phyloP scores from a whole-genome alignment of 2,797 vertebrate genomes.

The Pangasius krempfi region DNA sequence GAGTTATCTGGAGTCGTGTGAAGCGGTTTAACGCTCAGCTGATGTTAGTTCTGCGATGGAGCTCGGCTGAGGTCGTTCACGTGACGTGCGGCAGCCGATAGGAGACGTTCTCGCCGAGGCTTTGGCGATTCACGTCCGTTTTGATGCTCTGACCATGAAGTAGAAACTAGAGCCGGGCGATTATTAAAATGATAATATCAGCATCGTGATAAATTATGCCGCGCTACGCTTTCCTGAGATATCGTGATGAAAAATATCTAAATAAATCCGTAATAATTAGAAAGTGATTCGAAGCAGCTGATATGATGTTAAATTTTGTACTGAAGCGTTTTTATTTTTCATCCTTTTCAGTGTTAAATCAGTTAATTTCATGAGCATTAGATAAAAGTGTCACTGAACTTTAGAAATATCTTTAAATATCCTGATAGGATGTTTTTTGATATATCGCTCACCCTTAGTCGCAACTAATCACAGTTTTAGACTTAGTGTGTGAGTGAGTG shows the following conservation, averaged over 20 bases:
- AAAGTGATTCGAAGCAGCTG: background rate
- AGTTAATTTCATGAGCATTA: no score
- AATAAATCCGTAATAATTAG: background rate
- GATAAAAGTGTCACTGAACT: no score
- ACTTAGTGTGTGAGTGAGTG: no score
- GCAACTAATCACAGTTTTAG: no score
- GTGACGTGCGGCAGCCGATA: background rate
- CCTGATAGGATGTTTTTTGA: no score
- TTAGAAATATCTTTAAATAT: no score
- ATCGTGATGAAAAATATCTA: no score
- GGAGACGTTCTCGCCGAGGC: background rate
- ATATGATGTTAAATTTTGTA: background rate
- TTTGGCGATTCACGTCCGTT: background rate
- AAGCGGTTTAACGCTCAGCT: background rate
- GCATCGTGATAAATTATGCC: background rate
- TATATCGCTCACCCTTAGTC: no score
- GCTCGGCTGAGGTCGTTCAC: background rate
- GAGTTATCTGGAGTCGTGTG: background rate
- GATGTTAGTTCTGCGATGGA: background rate
- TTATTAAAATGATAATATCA: background rate
- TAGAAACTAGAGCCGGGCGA: background rate
- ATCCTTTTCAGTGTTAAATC: background rate
- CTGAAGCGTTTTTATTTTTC: background rate
- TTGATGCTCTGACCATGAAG: background rate
- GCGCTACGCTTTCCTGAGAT: no score